These are phyloP conservation scores for Cladopsammia gracilis DNA, from an alignment of 64 coral and sea anemone species.

Conservation along the genomic window DNA sequence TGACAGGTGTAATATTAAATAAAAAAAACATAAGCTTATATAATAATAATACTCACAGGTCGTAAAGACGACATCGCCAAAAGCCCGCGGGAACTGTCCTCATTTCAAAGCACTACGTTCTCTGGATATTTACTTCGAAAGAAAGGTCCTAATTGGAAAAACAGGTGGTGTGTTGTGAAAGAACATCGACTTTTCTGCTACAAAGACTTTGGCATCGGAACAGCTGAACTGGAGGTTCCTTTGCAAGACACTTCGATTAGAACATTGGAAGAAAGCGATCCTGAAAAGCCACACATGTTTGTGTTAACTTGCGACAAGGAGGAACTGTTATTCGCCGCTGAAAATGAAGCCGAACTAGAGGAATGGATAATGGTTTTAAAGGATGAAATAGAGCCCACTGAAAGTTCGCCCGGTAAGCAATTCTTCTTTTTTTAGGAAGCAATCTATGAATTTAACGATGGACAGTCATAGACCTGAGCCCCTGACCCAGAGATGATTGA, in stretches of 20 bases:
- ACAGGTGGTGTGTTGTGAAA: constrained; percentile 93
- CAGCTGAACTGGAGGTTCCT: constrained; percentile 79
- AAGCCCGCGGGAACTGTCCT: constrained; percentile 15
- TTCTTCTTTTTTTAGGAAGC: neutral
- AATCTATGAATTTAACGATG: too few species aligned
- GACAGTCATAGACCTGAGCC: too few species aligned
- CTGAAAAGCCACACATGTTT: constrained; percentile 72
- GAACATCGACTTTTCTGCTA: constrained; percentile 77
- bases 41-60: constrained; percentile 35
- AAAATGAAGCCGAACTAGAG: constrained; percentile 91
- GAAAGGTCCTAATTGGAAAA: constrained; percentile 87
- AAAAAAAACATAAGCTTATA: neutral
- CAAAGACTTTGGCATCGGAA: constrained; percentile 81
- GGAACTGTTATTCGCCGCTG: constrained; percentile 67
- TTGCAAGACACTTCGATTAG: constrained; percentile 61
- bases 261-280: constrained; percentile 42
- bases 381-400: constrained; percentile 46
- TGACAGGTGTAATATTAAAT: too few species aligned
- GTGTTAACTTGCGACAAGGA: constrained; percentile 68
- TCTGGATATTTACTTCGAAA: constrained; percentile 91
- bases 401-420: neutral
- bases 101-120: constrained; percentile 67
- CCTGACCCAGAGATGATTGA: too few species aligned
- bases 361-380: constrained; percentile 91
- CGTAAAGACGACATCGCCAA: constrained; percentile 66